Evolutionary conservation across 2,797 vertebrate species (phyloP).

Genomic region (Molossus alvarezi): DNA sequence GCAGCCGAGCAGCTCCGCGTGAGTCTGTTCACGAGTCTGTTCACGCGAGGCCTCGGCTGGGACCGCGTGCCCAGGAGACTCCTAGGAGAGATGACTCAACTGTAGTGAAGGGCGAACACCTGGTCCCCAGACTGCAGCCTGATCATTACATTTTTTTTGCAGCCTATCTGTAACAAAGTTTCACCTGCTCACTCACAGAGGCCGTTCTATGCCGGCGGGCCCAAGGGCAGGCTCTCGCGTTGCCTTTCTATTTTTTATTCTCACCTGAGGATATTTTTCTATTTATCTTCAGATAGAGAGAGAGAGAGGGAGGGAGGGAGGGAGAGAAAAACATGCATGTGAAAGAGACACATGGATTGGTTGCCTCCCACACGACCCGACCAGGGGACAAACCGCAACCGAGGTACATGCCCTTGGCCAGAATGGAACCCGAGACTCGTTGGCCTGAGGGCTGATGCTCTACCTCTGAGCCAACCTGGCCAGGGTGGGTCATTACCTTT

Average conservation of each 20-base stretch:
- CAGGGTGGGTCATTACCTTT: background rate
- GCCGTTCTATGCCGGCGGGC: fast-evolving
- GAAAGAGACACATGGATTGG: background rate
- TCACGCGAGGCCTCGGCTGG: background rate
- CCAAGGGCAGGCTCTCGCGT: background rate
- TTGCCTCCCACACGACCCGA: no score
- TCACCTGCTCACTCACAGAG: background rate
- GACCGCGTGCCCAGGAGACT: fast-evolving
- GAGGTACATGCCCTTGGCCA: no score
- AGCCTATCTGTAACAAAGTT: background rate
- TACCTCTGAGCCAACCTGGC: no score
- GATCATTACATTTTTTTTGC: background rate
- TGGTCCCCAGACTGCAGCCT: background rate
- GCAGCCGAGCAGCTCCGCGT: no score
- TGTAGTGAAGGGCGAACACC: background rate
- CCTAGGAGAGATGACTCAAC: background rate
- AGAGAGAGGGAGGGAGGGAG: no score
- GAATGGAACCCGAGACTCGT: no score
- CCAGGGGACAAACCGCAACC: no score
- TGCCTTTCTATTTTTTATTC: background rate
- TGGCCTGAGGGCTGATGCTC: no score
- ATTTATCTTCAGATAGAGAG: no score
- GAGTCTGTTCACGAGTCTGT: no score
- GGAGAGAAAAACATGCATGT: background rate
- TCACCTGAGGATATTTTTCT: no score